phyloP scores from a whole-genome alignment of 2,888 invertebrate genomes.

The Electrophaes corylata region DNA sequence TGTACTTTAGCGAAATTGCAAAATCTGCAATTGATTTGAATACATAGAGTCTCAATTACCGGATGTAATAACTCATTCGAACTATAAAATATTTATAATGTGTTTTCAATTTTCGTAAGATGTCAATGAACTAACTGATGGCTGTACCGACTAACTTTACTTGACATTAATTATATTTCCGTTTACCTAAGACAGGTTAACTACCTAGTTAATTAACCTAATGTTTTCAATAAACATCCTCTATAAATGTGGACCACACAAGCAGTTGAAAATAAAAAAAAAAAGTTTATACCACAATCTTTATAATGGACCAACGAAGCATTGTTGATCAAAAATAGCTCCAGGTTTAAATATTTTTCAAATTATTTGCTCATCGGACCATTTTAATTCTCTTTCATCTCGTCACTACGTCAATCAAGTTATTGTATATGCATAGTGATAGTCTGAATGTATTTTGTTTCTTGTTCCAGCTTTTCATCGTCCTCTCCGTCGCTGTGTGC shows the following conservation, averaged over 20 bases:
- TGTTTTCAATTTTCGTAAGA: constrained; percentile 11
- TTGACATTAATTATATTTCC: constrained; percentile 14
- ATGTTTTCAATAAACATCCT: constrained; percentile 5
- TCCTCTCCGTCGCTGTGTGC: constrained; percentile 58
- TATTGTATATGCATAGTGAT: too few species aligned
- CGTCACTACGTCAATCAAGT: too few species aligned
- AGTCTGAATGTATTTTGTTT: too few species aligned
- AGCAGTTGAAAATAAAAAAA: not conserved
- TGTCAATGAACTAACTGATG: not conserved
- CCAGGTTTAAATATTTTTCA: too few species aligned
- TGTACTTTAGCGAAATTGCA: too few species aligned
- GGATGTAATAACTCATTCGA: constrained; percentile 8
- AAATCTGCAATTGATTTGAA: too few species aligned
- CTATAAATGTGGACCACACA: not conserved
- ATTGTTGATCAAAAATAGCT: too few species aligned
- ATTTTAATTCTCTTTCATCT: too few species aligned
- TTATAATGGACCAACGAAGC: too few species aligned
- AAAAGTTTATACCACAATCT: too few species aligned
- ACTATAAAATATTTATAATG: constrained; percentile 4
- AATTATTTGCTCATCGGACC: too few species aligned
- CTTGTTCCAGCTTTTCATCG: constrained; percentile 56
- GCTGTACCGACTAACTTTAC: not conserved
- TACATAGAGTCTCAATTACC: not conserved
- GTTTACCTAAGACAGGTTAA: too few species aligned
- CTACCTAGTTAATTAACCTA: constrained; percentile 13